phyloP scores from a whole-genome alignment of 1,140 invertebrate genomes.

The Cataglyphis hispanica region DNA sequence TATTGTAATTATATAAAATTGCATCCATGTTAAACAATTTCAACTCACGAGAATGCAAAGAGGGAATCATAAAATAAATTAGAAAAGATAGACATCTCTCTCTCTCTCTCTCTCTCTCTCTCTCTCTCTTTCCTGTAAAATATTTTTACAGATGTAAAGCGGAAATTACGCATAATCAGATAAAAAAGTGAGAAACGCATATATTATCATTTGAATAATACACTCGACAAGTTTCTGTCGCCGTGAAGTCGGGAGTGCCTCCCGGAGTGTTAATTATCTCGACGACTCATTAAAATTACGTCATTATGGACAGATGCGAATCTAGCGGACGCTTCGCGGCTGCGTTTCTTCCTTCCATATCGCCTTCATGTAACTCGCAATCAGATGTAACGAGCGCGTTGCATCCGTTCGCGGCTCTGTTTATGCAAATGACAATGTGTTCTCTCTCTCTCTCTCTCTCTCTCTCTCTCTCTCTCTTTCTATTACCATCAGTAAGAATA shows the following conservation, averaged over 20 bases:
- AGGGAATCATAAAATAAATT: not conserved
- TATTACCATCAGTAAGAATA: not conserved
- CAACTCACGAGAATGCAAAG: not conserved
- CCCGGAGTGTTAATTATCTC: not conserved
- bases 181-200: not conserved
- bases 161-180: not conserved
- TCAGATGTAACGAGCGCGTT: not conserved
- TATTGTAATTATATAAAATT: not conserved
- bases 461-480: too few species aligned
- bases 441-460: not conserved
- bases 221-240: not conserved
- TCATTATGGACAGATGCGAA: constrained; percentile 21
- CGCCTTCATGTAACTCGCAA: not conserved
- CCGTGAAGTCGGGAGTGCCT: not conserved
- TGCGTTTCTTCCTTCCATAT: not conserved
- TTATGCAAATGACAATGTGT: constrained; percentile 14
- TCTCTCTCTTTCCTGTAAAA: not conserved
- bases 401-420: not conserved
- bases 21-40: not conserved
- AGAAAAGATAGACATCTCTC: not conserved
- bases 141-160: not conserved
- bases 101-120: not conserved
- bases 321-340: not conserved
- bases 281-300: constrained; percentile 24
- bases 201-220: not conserved